Evolutionary conservation across 2,113 vertebrate species (phyloP), one percentile per base, ranked within the genome.

Genomic region (Bagarius yarrelli): DNA sequence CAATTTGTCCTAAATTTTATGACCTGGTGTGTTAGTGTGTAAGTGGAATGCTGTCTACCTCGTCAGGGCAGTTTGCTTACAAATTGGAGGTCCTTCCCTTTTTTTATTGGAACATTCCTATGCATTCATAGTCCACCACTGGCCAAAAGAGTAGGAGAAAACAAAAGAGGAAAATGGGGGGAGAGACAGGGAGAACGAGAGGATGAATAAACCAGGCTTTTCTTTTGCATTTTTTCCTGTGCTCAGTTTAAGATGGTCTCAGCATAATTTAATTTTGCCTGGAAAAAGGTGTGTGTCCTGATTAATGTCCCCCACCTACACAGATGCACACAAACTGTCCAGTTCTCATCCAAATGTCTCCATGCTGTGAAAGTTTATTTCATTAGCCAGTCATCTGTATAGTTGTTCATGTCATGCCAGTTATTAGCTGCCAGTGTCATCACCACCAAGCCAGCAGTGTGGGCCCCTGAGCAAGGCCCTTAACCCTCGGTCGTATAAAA

Each of bases 111-210:
- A 77, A 76, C 78, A 84, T 86, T 87, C 78, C 81, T 80, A 78
- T 83, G 85, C 84, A 74, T 83, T 89, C 87, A 83, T 83, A 92
- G 63, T 73, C 76, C 76, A 81, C 83, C 69, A 50, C 78, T 78
- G 80, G 52, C 55, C 56, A 83, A 78, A 78, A 69, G 78, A 84
- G 78, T 85, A 76, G 77, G 64, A 80, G 82, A 83, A 86, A 34
- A 78, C 36, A 70, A 69, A 81, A 87, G 80, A 84, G 84, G 85
- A 75, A 34, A 87, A 84, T 88, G 90, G 88, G 86, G 84, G 82
- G 83, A 89, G 88, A 73, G 89, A 88, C 90, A 92, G 82, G 83
- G 85, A 86, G 87, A 84, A 88, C 8, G 86, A 83, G 82, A 85
- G 61, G 63, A 79, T 87, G 86, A 88, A 87, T 90, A 92, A 92